phyloP scores from a whole-genome alignment of 2,888 invertebrate genomes.

The Hypomecis punctinalis region DNA sequence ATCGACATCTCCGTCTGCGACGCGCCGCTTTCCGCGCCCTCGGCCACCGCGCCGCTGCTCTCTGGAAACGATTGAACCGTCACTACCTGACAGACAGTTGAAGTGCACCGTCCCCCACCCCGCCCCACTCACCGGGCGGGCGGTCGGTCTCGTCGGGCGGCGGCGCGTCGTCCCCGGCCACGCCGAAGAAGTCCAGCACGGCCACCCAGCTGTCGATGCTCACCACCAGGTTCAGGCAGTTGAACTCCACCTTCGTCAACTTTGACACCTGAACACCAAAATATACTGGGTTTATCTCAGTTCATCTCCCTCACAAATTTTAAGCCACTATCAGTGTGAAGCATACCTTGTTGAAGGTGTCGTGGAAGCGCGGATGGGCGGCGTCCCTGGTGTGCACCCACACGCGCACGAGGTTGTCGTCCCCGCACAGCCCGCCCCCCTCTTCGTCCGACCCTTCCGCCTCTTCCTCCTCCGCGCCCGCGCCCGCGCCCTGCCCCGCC shows the following conservation, averaged over 20 bases:
- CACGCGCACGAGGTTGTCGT: conserved; percentile 90
- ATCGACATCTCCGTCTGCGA: conserved; percentile 53
- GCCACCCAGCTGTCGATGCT: conserved; percentile 98
- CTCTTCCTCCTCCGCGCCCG: conserved; percentile 23
- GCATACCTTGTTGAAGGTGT: conserved; percentile 85
- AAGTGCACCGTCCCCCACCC: not conserved
- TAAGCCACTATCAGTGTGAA: not conserved
- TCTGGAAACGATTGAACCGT: not conserved
- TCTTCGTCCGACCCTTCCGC: conserved; percentile 59
- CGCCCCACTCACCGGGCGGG: conserved; percentile 36
- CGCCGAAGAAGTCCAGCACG: conserved; percentile 96
- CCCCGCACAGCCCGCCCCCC: conserved; percentile 61
- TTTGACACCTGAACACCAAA: conserved; percentile 82
- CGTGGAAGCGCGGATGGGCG: conserved; percentile 86
- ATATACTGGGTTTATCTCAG: conserved; percentile 44
- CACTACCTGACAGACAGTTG: not conserved
- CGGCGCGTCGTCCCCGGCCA: conserved; percentile 69
- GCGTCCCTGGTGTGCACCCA: conserved; percentile 89
- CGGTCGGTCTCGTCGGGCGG: conserved; percentile 40
- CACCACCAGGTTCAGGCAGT: conserved; percentile 94
- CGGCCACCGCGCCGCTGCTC: conserved; percentile 49
- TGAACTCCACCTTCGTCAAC: conserved; percentile 92
- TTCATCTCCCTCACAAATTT: not conserved
- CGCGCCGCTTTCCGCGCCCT: not conserved
- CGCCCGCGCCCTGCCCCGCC: conserved; percentile 22